Conservation (phyloP, 92 coral and sea anemone genomes). For the Umimayanthus kanabou region DNA sequence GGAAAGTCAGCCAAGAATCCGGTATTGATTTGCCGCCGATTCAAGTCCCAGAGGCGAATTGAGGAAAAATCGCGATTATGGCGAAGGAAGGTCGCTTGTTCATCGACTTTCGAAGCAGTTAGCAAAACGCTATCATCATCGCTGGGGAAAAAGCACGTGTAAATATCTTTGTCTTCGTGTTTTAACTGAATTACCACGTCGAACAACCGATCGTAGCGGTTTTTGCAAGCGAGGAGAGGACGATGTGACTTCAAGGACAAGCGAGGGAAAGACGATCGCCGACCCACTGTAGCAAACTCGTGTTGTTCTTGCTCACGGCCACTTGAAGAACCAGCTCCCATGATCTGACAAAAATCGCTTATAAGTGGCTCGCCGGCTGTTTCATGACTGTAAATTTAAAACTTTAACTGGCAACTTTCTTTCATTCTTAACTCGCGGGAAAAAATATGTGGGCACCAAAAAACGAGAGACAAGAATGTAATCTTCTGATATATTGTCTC, state of each 20-base stretch:
- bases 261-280: constrained; percentile 75
- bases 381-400: constrained; percentile 5
- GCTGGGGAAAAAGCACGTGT: constrained; percentile 88
- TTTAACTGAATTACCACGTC: constrained; percentile 85
- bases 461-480: background rate
- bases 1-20: constrained; percentile 92
- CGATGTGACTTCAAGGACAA: constrained; percentile 82
- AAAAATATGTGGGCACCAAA: constrained; percentile 30
- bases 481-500: background rate
- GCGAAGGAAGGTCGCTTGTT: constrained; percentile 82
- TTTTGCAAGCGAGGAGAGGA: constrained; percentile 59
- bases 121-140: constrained; percentile 87
- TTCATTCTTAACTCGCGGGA: constrained; percentile 17
- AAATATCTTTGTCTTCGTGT: constrained; percentile 92
- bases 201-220: constrained; percentile 72
- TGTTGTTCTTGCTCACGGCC: constrained; percentile 15
- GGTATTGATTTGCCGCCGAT: constrained; percentile 85
- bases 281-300: constrained; percentile 19
- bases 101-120: constrained; percentile 85
- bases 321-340: constrained; percentile 22
- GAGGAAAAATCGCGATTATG: constrained; percentile 91
- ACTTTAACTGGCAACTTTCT: background rate
- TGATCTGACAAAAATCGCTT: background rate
- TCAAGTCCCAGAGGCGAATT: constrained; percentile 88
- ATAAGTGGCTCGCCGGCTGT: background rate